phyloP scores from a whole-genome alignment of 2,113 vertebrate species.

The Nycticebus coucang region DNA sequence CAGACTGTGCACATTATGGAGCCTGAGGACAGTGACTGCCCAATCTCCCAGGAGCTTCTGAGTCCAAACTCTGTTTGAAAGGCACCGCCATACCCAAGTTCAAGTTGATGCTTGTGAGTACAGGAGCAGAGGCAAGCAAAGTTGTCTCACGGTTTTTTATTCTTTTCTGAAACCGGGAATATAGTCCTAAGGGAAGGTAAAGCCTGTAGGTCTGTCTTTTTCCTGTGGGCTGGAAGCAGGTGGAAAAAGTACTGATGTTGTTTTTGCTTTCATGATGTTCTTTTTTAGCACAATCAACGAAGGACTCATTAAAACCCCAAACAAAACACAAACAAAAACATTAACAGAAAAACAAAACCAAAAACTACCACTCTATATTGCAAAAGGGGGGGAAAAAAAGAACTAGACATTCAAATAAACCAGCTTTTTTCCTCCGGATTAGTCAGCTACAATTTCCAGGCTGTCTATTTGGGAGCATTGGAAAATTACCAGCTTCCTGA shows the following conservation, averaged over 20 bases:
- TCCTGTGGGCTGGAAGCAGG: background rate
- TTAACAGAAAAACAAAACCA: background rate
- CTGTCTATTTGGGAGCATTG: constrained; percentile 45
- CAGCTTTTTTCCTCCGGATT: constrained; percentile 40
- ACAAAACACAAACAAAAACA: background rate
- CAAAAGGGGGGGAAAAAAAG: background rate
- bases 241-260: background rate
- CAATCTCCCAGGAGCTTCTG: background rate
- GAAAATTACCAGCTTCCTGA: constrained; percentile 74
- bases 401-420: constrained; percentile 57
- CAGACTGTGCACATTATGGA: rapidly evolving
- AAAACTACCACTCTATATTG: background rate
- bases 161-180: background rate
- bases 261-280: constrained; percentile 5
- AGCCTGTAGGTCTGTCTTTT: background rate
- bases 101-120: background rate
- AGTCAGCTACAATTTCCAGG: constrained; percentile 71
- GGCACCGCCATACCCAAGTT: background rate
- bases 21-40: rapidly evolving
- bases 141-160: background rate
- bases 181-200: background rate
- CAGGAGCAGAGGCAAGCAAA: background rate
- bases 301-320: background rate
- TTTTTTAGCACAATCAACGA: constrained; percentile 30
- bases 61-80: background rate